Base-by-base conservation (phyloP, 2,888 invertebrate species). In the Melolontha melolontha region DNA sequence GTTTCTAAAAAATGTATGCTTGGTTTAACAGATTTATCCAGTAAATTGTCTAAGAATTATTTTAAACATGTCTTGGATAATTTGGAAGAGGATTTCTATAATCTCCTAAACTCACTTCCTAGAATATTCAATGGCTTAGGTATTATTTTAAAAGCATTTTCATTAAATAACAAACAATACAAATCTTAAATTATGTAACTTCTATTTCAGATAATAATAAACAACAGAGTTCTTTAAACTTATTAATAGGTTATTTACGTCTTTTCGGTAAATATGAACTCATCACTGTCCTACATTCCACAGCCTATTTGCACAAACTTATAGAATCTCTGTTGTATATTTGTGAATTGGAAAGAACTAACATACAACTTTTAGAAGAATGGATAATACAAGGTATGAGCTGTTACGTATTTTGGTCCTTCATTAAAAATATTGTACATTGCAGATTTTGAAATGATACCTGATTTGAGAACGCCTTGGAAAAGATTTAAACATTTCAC, bases 191-290 rank as follows among this genome's bases (percentile, higher is more conserved):
- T 2, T 34, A 34, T 10, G 6, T 6, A 5, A 6, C 1, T 10
- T 34, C 2, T 29, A 62, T 67, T 14, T 17, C 49, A 87, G 92
- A 91, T 75, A 86, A 88, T 27, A 78, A 76, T 1, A 86, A 89
- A 73, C 92, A 92, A 78, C 78, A 89, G 22, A 83, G 87, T 0
- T 86, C 87, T 5, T 79, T 94, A 52, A 87, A 89, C 75, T 86
- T 91, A 55, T 74, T 93, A 0, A 86, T 88, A 71, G 93, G 92
- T 2, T 92, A 92, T 79, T 77, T 93, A 10, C 81, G 84, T 62
- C 81, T 90, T 62, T 81, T 93, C 59, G 86, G 86, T 6, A 80
- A 85, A 12, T 84, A 87, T 74, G 86, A 87, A 70, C 82, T 92
- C 14, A 85, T 87, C 27, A 78, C 83, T 6, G 82, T 91, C 27